These are phyloP conservation scores for Trinectes maculatus DNA, from an alignment of 2,113 vertebrate species.

Conservation along the genomic window DNA sequence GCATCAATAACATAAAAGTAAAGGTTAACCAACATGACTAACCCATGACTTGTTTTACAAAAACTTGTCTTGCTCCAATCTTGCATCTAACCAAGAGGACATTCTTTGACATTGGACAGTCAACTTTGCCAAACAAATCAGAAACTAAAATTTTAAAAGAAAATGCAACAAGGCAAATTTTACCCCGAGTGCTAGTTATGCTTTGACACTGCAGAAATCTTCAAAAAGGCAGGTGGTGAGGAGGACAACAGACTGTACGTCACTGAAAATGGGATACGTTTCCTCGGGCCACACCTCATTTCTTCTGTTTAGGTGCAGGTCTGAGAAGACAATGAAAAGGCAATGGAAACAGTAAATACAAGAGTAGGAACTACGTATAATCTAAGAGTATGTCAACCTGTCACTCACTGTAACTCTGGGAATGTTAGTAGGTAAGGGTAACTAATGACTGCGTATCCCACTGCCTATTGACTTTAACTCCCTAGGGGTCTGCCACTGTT, in stretches of 20 bases:
- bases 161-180: not conserved
- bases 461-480: too few relatives aligned
- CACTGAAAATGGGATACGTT: not conserved
- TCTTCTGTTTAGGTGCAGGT: conserved; percentile 87
- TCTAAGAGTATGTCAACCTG: not conserved
- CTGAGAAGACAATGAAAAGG: conserved; percentile 61
- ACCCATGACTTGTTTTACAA: not conserved
- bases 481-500: too few relatives aligned
- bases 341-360: not conserved
- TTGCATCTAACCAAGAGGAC: not conserved
- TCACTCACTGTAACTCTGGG: not conserved
- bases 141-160: not conserved
- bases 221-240: not conserved
- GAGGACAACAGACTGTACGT: not conserved
- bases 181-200: not conserved
- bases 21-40: not conserved
- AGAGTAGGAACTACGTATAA: too few relatives aligned
- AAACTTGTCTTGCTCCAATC: not conserved
- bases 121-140: too few relatives aligned
- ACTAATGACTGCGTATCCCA: too few relatives aligned
- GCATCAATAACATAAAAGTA: not conserved
- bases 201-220: not conserved
- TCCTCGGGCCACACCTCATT: conserved; percentile 61
- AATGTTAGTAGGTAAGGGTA: not conserved
- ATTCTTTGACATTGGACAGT: too few relatives aligned